Evolutionary conservation across 2,888 invertebrate species (phyloP), one percentile per base, ranked within the genome.

Genomic region (Sinodicranocentrus sp.): DNA sequence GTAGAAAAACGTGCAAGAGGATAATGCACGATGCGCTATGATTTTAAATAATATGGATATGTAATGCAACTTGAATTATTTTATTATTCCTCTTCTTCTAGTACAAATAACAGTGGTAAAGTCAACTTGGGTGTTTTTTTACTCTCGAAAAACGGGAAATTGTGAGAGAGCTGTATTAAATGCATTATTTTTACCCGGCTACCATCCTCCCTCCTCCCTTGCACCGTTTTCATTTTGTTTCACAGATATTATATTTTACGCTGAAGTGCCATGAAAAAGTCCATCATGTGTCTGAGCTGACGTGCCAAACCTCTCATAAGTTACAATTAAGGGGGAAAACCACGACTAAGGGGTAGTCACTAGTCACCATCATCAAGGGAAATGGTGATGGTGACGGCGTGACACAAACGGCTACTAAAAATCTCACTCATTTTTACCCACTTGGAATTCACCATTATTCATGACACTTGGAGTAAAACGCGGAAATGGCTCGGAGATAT

Each of bases 251-350:
- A 43, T 15, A 19, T 63, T 72, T 61, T 61, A 13, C 63, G 52
- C 39, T 26, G 28, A 48, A 63, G 21, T 63, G 71, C 28, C 54
- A 79, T 63, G 63, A 79, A 79, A 79, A 79, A 71, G 79, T 71
- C 63, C 63, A 76, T 67, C 76, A 76, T 21, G 54, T 76, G 65
- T 76, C 76, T 65, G 65, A 48, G 75, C 54, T 52, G 75, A 75
- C 44, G 65, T 75, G 75, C 75, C 63, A 63, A 75, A 21, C 65
- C 28, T 54, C 59, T 57, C 43, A 61, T 78, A 79, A 71, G 71
- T 79, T 39, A 71, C 79, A 79, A 79, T 79, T 79, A 79, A 54
- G 71, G 70, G 33, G 52, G 19, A 44, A 59, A 61, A 73, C 39
- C 21, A 48, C 39, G n/a, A 63, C 44, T 23, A 19, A 33, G 59